Base-by-base conservation (phyloP, 2,113 vertebrate species). In the Copsychus sechellarum region DNA sequence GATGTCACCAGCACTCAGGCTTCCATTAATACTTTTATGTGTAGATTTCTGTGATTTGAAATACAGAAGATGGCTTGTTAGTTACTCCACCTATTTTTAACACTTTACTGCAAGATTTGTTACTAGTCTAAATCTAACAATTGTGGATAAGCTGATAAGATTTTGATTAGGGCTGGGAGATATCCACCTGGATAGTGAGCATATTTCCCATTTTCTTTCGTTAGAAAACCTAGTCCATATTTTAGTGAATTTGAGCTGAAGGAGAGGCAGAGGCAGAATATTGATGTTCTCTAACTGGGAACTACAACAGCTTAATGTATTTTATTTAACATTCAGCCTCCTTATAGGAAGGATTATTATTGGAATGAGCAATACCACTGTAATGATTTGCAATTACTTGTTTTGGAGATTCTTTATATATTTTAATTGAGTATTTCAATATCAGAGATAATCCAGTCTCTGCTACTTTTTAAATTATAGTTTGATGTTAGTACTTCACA, bases 51-150 rank as follows among this genome's bases (percentile, higher is more conserved):
- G 76, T 88, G 66, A 64, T 79, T 50, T 70, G 38, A 82, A 88
- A 87, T 34, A 57, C 50, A 60, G 61, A 93, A 84, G 56, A 62
- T 84, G 36, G 28, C 47, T 92, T 81, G 14, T 80, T 93, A 92
- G 73, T 92, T 94, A 62, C n/a, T 77, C 53, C 56, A n/a, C 34
- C 56, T 79, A 21, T 76, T 95, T 84, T 88, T 93, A 92, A 94
- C 65, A 12, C 29, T 73, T 77, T 24, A 57, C 67, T 80, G 29
- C 54, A 86, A 67, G 72, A 57, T 91, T 71, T 86, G 9, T 90
- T 95, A 43, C 45, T 77, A 64, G 26, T 50, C 40, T 73, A 51
- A 93, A 61, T 29, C 60, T 86, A 76, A 60, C 33, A 79, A 3
- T 34, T 70, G 26, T 95, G 80, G 74, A 17, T 83, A 62, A 76